Conservation (phyloP, 2,888 invertebrate genomes). For the Tromatobia lineatoria region DNA sequence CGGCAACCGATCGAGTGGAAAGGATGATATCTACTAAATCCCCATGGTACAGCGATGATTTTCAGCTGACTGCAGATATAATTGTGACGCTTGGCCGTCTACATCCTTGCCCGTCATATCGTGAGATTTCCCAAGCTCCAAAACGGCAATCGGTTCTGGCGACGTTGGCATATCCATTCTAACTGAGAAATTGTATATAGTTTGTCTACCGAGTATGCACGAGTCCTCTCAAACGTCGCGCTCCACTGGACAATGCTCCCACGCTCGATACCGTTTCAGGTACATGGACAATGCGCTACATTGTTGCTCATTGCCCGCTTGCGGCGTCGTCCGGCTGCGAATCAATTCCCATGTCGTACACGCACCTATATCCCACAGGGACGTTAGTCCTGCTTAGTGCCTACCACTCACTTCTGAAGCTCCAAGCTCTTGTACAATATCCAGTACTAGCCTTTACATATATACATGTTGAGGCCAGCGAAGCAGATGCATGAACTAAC, state of each 20-base stretch:
- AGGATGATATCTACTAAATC: constrained; percentile 69
- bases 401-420: background rate
- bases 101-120: background rate
- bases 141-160: constrained; percentile 3
- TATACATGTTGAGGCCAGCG: constrained; percentile 4
- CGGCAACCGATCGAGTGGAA: constrained; percentile 51
- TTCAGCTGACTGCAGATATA: constrained; percentile 66
- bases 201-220: constrained; percentile 27
- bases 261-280: constrained; percentile 30
- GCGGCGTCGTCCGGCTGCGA: constrained; percentile 26
- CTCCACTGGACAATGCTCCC: constrained; percentile 3
- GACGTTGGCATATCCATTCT: constrained; percentile 9
- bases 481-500: background rate
- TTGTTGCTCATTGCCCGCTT: constrained; percentile 46
- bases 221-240: constrained; percentile 32
- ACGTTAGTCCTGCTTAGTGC: background rate
- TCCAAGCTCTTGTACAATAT: constrained; percentile 3
- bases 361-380: constrained; percentile 4
- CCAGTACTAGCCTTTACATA: background rate
- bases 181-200: constrained; percentile 24
- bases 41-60: constrained; percentile 53
- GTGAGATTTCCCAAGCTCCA: constrained; percentile 19
- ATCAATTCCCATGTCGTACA: constrained; percentile 48
- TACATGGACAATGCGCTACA: constrained; percentile 41
- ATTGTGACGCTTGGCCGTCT: constrained; percentile 64